Evolutionary conservation across 23 tunicate genomes (phyloP).

Genomic region (Trididemnum nubilum): DNA sequence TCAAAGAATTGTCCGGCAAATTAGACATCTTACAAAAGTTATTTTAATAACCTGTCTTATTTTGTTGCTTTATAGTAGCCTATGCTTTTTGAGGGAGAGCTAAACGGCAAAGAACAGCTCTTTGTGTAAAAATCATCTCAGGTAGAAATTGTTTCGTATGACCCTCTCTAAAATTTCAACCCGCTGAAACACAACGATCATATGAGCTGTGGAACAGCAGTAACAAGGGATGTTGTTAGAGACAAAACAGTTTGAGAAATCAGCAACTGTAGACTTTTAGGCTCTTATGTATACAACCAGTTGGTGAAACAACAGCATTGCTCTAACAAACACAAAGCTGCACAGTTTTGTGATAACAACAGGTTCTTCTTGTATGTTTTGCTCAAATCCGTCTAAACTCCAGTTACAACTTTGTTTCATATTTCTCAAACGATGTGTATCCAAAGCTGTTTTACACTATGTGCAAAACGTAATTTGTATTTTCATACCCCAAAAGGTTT

Average conservation of each 20-base stretch:
- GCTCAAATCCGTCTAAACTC: constrained; percentile 2
- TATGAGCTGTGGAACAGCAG: neutral
- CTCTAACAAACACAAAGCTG: constrained; percentile 19
- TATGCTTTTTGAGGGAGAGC: too few relatives aligned
- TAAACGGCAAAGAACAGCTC: too few relatives aligned
- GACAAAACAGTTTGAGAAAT: neutral
- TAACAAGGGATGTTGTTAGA: constrained; percentile 1
- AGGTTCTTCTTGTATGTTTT: constrained; percentile 12
- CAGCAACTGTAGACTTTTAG: neutral
- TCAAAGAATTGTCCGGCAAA: too few relatives aligned
- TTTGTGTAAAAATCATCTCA: too few relatives aligned
- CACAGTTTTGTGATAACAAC: constrained; percentile 45
- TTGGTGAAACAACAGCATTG: constrained; percentile 33
- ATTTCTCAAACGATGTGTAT: neutral
- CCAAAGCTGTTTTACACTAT: too few relatives aligned
- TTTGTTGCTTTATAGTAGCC: too few relatives aligned
- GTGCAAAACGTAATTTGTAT: neutral
- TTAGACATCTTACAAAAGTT: too few relatives aligned
- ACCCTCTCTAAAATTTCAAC: too few relatives aligned
- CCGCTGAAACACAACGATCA: neutral
- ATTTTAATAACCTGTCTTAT: too few relatives aligned
- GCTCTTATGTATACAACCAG: neutral
- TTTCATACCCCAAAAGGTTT: neutral
- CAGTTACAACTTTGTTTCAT: neutral
- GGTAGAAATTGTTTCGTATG: too few relatives aligned